phyloP scores from a whole-genome alignment of 2,797 vertebrate species.

The Sylvilagus floridanus region DNA sequence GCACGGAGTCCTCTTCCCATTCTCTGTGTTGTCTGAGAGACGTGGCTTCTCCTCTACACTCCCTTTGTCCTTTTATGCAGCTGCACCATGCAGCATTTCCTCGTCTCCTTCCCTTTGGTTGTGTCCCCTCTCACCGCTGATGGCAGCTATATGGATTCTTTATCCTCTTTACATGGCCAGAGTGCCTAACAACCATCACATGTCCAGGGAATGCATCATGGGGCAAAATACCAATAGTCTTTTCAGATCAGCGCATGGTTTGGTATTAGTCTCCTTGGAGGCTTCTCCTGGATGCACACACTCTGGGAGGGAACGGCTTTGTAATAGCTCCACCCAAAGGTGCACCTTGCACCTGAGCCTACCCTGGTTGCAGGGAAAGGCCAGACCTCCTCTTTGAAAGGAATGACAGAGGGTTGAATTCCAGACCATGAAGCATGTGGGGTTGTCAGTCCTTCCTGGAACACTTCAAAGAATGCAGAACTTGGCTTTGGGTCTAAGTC shows the following conservation, averaged over 20 bases:
- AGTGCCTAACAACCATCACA: not conserved
- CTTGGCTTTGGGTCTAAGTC: not conserved
- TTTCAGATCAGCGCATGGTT: not conserved
- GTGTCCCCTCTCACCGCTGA: not conserved
- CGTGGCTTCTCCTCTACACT: not conserved
- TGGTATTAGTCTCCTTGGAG: not conserved
- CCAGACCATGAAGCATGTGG: fast-evolving
- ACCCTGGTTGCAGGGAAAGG: too few relatives aligned
- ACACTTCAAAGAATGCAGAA: not conserved
- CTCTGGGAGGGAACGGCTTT: not conserved
- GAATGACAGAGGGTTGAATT: not conserved
- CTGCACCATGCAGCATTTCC: not conserved
- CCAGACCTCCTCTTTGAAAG: not conserved
- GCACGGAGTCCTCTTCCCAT: not conserved
- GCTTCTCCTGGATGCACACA: not conserved
- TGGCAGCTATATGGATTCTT: too few relatives aligned
- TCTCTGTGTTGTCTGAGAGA: not conserved
- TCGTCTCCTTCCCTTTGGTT: not conserved
- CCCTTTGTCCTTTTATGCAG: not conserved
- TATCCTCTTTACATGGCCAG: not conserved
- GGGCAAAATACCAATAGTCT: not conserved
- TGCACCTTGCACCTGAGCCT: too few relatives aligned
- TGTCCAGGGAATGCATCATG: not conserved
- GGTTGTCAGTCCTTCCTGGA: not conserved
- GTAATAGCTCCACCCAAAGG: not conserved